A percentile compares a stretch with the other conserved stretches of the same genome.
phyloP scores from a whole-genome alignment of 1,140 invertebrate species.

The Dendroctonus valens region DNA sequence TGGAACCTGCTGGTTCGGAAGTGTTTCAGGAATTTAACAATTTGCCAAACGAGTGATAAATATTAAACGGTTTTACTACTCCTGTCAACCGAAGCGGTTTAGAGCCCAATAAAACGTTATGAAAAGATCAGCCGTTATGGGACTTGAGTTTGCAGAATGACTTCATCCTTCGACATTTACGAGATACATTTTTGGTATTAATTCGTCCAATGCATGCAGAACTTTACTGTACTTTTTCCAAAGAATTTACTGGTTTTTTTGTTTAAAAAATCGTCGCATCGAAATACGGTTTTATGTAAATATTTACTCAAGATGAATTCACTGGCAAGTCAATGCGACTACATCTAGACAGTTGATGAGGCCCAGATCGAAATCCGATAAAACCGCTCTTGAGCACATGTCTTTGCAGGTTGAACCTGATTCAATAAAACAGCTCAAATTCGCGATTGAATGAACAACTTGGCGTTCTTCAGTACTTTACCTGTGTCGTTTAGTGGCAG shows the following conservation, averaged over 20 bases:
- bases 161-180: background rate
- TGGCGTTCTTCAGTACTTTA: too few relatives aligned
- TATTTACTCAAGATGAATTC: too few relatives aligned
- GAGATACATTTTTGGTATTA: background rate
- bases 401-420: too few relatives aligned
- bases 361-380: too few relatives aligned
- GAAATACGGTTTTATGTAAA: too few relatives aligned
- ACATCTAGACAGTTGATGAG: too few relatives aligned
- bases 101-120: slow-evolving; percentile 7
- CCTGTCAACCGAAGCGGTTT: slow-evolving; percentile 11
- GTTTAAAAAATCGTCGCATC: background rate
- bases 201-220: background rate
- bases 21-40: slow-evolving; percentile 29
- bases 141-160: background rate
- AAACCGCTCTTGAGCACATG: too few relatives aligned
- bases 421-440: too few relatives aligned
- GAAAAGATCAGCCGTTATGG: slow-evolving; percentile 8
- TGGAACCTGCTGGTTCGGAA: slow-evolving; percentile 3
- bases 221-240: background rate
- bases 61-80: slow-evolving; percentile 23
- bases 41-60: slow-evolving; percentile 33
- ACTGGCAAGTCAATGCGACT: too few relatives aligned
- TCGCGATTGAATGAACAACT: too few relatives aligned
- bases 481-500: too few relatives aligned
- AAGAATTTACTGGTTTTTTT: background rate